A percentile compares a stretch with the other conserved stretches of the same genome.
Evolutionary conservation across 2,113 vertebrate species (phyloP).

Genomic region (Saimiri boliviensis): DNA sequence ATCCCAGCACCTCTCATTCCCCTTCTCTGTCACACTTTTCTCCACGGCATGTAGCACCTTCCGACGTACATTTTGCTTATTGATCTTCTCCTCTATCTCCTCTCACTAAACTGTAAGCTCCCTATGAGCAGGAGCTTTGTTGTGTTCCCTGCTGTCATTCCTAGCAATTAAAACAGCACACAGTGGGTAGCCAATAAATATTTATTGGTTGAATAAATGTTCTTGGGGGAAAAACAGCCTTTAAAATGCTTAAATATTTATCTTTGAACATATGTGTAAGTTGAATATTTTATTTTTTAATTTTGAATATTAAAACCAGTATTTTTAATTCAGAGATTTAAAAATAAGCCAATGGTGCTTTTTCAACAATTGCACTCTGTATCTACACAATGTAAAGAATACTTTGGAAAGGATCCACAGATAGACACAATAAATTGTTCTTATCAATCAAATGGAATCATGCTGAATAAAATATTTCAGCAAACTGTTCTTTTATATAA

Average conservation of each 20-base stretch:
- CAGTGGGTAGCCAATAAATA: not conserved
- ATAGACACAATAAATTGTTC: not conserved
- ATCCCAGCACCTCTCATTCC: not conserved
- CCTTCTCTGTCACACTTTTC: not conserved
- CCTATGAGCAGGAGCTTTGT: not conserved
- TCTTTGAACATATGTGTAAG: not conserved
- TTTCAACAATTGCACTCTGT: not conserved
- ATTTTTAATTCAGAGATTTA: constrained; percentile 21
- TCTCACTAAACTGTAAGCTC: not conserved
- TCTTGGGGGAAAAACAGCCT: not conserved
- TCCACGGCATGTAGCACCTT: not conserved
- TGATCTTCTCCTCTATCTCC: not conserved
- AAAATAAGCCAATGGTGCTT: constrained; percentile 1
- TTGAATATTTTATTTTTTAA: not conserved
- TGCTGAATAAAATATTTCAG: constrained; percentile 25
- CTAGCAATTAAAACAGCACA: not conserved
- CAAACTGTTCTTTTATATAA: not conserved
- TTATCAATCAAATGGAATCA: not conserved
- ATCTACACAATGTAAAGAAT: not conserved
- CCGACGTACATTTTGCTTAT: not conserved
- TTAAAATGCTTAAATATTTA: constrained; percentile 16
- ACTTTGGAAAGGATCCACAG: not conserved
- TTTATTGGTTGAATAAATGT: not conserved
- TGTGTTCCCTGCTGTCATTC: not conserved
- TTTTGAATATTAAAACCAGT: constrained; percentile 21